These are phyloP conservation scores for Sycophila texana DNA, from an alignment of 2,888 invertebrate genomes.

Conservation along the genomic window DNA sequence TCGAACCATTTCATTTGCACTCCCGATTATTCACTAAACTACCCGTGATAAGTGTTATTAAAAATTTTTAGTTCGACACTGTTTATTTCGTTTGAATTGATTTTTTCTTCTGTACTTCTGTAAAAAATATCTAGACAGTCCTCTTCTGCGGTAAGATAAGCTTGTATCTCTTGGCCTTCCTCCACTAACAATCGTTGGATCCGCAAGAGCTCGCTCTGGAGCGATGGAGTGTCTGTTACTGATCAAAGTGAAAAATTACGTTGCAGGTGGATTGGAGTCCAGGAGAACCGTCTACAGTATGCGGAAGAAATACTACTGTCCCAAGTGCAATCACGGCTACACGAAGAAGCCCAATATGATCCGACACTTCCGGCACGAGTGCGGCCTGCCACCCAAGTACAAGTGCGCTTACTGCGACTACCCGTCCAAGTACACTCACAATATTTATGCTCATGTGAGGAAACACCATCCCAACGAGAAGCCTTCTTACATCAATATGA, in stretches of 20 bases:
- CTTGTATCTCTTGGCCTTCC: too few species aligned
- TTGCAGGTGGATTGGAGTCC: slow-evolving; percentile 25
- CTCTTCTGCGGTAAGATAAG: too few species aligned
- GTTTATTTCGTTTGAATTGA: too few species aligned
- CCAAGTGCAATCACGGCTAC: slow-evolving; percentile 62
- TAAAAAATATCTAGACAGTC: too few species aligned
- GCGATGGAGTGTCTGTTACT: too few species aligned
- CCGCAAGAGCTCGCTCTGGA: too few species aligned
- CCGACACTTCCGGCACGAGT: slow-evolving; percentile 69
- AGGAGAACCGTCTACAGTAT: not conserved
- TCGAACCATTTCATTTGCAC: too few species aligned
- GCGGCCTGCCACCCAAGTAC: slow-evolving; percentile 71
- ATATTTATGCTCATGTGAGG: slow-evolving; percentile 67
- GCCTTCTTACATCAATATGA: slow-evolving; percentile 33
- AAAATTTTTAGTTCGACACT: too few species aligned
- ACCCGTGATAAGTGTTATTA: too few species aligned
- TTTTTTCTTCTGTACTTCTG: too few species aligned
- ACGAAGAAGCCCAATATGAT: slow-evolving; percentile 62
- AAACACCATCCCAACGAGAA: slow-evolving; percentile 63
- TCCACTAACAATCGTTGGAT: not conserved
- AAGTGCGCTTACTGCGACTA: slow-evolving; percentile 70
- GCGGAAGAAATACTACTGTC: slow-evolving; percentile 59
- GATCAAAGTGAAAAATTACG: not conserved
- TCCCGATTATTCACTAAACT: too few species aligned
- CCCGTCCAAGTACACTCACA: slow-evolving; percentile 65